Conservation (phyloP, 2,888 invertebrate species). For the Tiliacea citrago region DNA sequence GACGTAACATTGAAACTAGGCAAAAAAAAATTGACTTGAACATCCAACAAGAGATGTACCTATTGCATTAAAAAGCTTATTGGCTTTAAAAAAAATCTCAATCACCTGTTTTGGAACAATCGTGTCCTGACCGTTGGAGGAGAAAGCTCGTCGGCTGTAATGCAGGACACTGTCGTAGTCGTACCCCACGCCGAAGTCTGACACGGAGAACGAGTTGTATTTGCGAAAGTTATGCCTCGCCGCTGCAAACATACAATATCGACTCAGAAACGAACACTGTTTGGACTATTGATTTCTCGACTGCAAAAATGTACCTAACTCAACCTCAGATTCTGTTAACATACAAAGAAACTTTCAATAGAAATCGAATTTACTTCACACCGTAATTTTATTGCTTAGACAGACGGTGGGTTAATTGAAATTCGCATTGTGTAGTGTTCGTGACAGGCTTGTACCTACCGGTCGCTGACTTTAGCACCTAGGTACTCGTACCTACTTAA, state of each 20-base stretch:
- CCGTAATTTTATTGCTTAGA: conserved; percentile 61
- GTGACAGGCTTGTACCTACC: conserved; percentile 39
- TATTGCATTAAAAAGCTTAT: neutral
- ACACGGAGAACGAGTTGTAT: conserved; percentile 91
- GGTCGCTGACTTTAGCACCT: conserved; percentile 39
- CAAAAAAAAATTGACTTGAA: neutral
- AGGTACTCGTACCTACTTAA: neutral
- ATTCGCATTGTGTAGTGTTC: conserved; percentile 71
- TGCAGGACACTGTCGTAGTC: conserved; percentile 95
- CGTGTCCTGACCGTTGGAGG: conserved; percentile 92
- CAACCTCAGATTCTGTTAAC: conserved; percentile 42
- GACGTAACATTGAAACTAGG: neutral
- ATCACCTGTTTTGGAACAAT: conserved; percentile 91
- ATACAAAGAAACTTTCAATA: conserved; percentile 63
- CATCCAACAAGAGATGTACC: neutral
- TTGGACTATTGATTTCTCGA: conserved; percentile 42
- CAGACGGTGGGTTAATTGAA: conserved; percentile 65
- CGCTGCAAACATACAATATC: conserved; percentile 75
- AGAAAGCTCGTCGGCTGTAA: conserved; percentile 93
- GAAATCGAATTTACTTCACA: conserved; percentile 63
- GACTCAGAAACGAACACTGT: conserved; percentile 49
- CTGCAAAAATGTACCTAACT: conserved; percentile 46
- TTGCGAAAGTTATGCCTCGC: conserved; percentile 91
- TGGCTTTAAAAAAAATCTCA: conserved; percentile 6
- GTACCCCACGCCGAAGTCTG: conserved; percentile 93